Evolutionary conservation across 2,888 invertebrate genomes (phyloP).

Genomic region (Agriopis marginaria): DNA sequence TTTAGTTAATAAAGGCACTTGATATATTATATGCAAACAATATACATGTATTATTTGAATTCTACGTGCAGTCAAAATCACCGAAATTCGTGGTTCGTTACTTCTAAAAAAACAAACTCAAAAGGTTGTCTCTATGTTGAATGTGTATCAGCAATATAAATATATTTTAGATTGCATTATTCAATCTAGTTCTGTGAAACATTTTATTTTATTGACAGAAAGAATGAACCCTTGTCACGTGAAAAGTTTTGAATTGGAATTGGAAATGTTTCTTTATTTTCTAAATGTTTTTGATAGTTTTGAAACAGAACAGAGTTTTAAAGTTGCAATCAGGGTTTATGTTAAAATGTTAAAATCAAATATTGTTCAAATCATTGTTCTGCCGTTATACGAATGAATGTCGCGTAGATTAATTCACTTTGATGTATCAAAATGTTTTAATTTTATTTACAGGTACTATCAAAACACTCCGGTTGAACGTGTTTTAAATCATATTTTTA

Average conservation of each 20-base stretch:
- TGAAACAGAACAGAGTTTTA: neutral
- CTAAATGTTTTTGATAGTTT: neutral
- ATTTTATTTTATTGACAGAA: neutral
- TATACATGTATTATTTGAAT: neutral
- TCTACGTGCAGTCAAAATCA: neutral
- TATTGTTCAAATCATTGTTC: no score
- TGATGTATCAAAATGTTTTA: no score
- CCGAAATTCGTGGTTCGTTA: slow-evolving; percentile 1
- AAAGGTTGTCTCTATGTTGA: neutral
- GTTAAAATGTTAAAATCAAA: no score
- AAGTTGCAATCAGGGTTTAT: no score
- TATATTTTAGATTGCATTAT: neutral
- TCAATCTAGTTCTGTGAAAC: neutral
- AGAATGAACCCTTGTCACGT: neutral
- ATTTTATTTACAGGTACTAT: no score
- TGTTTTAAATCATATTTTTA: no score
- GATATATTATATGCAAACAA: no score
- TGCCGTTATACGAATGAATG: no score
- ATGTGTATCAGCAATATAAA: neutral
- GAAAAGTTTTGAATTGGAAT: neutral
- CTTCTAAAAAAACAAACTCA: neutral
- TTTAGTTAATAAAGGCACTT: no score
- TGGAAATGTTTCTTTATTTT: neutral
- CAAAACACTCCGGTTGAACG: no score
- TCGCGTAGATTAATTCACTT: no score